Evolutionary conservation across 2,113 vertebrate genomes (phyloP).

Genomic region (Orientallactaga bullata): DNA sequence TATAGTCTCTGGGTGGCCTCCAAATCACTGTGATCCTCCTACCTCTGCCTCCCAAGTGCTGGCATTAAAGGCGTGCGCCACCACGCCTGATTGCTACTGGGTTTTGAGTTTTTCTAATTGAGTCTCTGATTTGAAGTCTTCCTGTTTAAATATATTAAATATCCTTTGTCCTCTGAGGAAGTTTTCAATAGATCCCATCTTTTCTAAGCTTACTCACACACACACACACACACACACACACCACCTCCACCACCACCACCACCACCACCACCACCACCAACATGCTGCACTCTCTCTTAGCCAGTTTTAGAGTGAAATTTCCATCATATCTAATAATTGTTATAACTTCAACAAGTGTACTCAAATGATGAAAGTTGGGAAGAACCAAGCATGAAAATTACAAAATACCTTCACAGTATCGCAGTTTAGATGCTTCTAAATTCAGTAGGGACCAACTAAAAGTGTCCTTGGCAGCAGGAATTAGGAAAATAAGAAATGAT

Average conservation of each 20-base stretch:
- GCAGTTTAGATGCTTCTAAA: neutral
- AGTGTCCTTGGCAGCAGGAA: neutral
- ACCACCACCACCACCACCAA: neutral
- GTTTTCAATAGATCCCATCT: neutral
- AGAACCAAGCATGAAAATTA: neutral
- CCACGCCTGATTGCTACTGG: neutral
- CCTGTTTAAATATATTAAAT: neutral
- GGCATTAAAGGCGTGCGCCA: too few species aligned
- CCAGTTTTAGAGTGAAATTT: slow-evolving; percentile 36
- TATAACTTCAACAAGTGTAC: neutral
- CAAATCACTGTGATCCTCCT: too few species aligned
- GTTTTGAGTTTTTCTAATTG: slow-evolving; percentile 16
- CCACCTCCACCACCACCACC: too few species aligned
- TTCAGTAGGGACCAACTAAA: neutral
- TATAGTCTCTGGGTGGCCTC: too few species aligned
- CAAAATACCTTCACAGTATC: neutral
- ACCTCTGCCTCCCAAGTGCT: too few species aligned
- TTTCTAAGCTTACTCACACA: neutral
- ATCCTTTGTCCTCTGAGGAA: neutral
- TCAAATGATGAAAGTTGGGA: neutral
- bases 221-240: neutral
- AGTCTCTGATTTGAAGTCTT: slow-evolving; percentile 10
- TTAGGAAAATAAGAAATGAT: slow-evolving; percentile 18
- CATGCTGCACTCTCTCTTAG: neutral
- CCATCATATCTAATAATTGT: neutral